Evolutionary conservation across 2,113 vertebrate genomes (phyloP), one percentile per base, ranked within the genome.

Genomic region (Rana temporaria): DNA sequence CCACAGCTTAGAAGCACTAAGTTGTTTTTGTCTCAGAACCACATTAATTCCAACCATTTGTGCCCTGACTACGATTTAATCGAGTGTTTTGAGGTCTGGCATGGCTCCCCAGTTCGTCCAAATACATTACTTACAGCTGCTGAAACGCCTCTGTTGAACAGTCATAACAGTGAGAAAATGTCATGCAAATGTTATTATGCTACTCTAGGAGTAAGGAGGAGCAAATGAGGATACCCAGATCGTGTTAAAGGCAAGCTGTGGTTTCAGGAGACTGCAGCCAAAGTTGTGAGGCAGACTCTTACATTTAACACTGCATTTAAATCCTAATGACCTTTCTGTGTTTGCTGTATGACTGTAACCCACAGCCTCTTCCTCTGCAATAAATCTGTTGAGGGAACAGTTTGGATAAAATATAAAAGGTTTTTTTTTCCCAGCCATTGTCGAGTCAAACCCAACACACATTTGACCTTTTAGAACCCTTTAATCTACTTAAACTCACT

Each of bases 111-210:
- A 76, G 57, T 66, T 83, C 20, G 20, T 82, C 81, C 81, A 83
- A 76, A 83, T 83, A 76, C 72, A 83, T 83, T 83, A 76, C 63
- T 83, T 83, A 83, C 81, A 83, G 81, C 81, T 83, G 81, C 72
- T 76, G 63, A 76, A 83, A 76, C 67, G 63, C 72, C 72, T 76
- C 48, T 68, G 59, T 67, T 67, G 72, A 83, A 83, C 56, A 76
- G 72, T 83, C 81, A 83, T 76, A 83, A 76, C 71, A 83, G 81
- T 60, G 32, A 83, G 63, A 83, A 83, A 83, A 82, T 75, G 81
- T 76, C 80, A 83, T 76, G 81, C 81, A 83, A 76, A 76, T 83
- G 71, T 83, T 76, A 76, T 83, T 83, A 83, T 75, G 72, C 81
- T 76, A 76, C 72, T 83, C 72, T 2, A 52, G 34, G 17, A 83